Percentiles rank a stretch among this genome's conserved stretches.
Conservation (phyloP, 1,140 invertebrate species). For the Bombus soroeensis region DNA sequence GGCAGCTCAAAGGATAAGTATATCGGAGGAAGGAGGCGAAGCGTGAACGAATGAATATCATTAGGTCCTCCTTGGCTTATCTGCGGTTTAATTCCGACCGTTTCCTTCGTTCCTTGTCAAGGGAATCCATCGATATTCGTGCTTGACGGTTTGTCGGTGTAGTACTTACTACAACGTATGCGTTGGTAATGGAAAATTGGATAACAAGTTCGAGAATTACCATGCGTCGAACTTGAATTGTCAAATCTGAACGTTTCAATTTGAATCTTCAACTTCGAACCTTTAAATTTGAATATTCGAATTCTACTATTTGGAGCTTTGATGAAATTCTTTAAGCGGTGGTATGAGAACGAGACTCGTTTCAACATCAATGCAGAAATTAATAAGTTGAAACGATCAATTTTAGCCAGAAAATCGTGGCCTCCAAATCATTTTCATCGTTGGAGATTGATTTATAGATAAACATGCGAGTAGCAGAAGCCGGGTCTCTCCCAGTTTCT, state of each 20-base stretch:
- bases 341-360: background rate
- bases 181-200: background rate
- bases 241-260: background rate
- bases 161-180: background rate
- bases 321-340: background rate
- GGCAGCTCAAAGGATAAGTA: background rate
- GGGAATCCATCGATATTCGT: background rate
- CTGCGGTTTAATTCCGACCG: constrained; percentile 10
- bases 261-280: background rate
- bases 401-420: constrained; percentile 12
- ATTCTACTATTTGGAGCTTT: background rate
- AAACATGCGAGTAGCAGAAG: constrained; percentile 49
- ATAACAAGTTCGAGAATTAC: background rate
- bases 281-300: background rate
- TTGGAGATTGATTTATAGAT: constrained; percentile 63
- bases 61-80: background rate
- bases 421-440: constrained; percentile 38
- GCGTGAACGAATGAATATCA: constrained; percentile 28
- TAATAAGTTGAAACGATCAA: background rate
- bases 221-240: background rate
- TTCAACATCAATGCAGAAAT: background rate
- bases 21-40: background rate
- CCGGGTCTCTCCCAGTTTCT: background rate
- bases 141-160: background rate
- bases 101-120: background rate